Evolutionary conservation across 2,888 invertebrate genomes (phyloP).

Genomic region (Rhabditophanes sp.): DNA sequence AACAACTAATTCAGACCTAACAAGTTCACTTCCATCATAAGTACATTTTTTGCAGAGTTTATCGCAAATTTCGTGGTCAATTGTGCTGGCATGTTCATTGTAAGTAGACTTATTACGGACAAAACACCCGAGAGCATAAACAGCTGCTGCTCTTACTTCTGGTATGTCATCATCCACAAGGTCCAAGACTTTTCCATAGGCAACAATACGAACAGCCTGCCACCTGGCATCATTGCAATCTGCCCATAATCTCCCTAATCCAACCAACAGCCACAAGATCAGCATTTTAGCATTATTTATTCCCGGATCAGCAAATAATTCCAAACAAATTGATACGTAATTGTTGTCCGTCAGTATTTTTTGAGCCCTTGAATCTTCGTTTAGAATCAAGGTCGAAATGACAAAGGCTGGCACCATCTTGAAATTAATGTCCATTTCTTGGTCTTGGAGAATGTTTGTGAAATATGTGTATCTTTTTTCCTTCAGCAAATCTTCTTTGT

Average conservation of each 20-base stretch:
- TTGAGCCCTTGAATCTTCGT: slow-evolving; percentile 51
- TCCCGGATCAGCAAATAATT: slow-evolving; percentile 60
- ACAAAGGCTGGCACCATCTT: slow-evolving; percentile 87
- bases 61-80: slow-evolving; percentile 66
- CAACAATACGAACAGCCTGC: slow-evolving; percentile 83
- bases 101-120: slow-evolving; percentile 31
- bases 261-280: slow-evolving; percentile 67
- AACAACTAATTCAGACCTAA: slow-evolving; percentile 54
- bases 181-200: slow-evolving; percentile 59
- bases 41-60: slow-evolving; percentile 63
- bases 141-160: slow-evolving; percentile 80
- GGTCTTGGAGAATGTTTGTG: slow-evolving; percentile 72
- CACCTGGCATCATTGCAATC: slow-evolving; percentile 64
- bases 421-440: slow-evolving; percentile 63
- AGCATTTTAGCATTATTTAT: slow-evolving; percentile 47
- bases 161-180: slow-evolving; percentile 58
- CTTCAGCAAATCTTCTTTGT: slow-evolving; percentile 64
- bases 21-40: slow-evolving; percentile 70
- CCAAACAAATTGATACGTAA: slow-evolving; percentile 74
- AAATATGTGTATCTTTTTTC: slow-evolving; percentile 50
- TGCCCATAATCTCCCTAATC: slow-evolving; percentile 75
- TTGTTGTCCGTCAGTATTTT: slow-evolving; percentile 66
- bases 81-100: slow-evolving; percentile 40
- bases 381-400: slow-evolving; percentile 75
- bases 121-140: slow-evolving; percentile 66